Conservation (phyloP, 2,797 vertebrate species). For the Philypnodon macrostomus region DNA sequence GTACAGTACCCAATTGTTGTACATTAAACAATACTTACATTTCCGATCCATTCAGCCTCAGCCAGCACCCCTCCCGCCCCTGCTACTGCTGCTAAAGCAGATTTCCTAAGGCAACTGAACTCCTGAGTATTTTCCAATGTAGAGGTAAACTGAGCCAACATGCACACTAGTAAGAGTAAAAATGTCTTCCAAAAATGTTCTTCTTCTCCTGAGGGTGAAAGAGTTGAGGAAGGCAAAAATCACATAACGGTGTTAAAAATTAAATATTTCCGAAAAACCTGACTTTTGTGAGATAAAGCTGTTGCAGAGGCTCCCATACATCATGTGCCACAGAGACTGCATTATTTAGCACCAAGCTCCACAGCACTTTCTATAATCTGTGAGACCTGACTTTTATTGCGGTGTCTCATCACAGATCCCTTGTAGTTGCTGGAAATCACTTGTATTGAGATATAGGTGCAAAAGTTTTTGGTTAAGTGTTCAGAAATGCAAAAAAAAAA, state of each 20-base stretch:
- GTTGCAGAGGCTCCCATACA: not conserved
- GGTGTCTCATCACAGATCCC: not conserved
- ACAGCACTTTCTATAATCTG: slow-evolving; percentile 2
- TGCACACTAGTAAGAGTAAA: not conserved
- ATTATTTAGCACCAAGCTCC: slow-evolving; percentile 1
- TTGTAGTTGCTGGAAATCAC: not conserved
- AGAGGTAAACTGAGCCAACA: slow-evolving; percentile 1
- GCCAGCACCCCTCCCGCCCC: too few relatives aligned
- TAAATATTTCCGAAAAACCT: not conserved
- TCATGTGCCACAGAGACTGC: not conserved
- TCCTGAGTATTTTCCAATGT: too few relatives aligned
- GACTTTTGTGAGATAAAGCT: not conserved
- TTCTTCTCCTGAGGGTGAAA: not conserved
- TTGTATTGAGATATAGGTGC: not conserved
- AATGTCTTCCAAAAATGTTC: not conserved
- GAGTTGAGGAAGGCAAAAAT: not conserved
- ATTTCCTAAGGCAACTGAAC: too few relatives aligned
- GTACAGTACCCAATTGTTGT: too few relatives aligned
- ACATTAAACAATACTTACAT: too few relatives aligned
- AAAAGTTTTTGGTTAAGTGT: too few relatives aligned
- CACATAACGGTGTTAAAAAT: not conserved
- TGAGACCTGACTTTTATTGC: not conserved
- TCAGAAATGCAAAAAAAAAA: too few relatives aligned
- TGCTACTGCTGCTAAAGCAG: too few relatives aligned
- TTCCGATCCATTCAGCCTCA: too few relatives aligned